Base-by-base conservation (phyloP, 2,888 invertebrate species). In the Bellardia bayeri region DNA sequence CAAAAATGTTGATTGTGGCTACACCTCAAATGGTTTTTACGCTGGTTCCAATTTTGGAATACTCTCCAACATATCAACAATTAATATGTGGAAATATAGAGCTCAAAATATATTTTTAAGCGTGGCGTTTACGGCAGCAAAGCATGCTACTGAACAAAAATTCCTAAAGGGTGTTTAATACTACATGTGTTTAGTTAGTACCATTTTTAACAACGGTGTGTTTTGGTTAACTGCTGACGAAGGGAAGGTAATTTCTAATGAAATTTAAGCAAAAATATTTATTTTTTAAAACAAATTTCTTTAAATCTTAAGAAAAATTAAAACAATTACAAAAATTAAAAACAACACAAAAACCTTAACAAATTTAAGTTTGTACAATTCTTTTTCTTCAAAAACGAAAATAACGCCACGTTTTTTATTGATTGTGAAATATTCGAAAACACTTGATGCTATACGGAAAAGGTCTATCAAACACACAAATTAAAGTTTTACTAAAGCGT, bases 201-300 rank as follows among this genome's bases (percentile, higher is more conserved):
- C 71, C 0, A 13, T n/a, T 45, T 82, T 40, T 42, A 49, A 6
- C 85, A 78, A 78, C 76, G 16, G 30, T 78, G 76, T 49, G n/a
- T 42, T 14, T 78, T 63, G 30, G n/a, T 56, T 30, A 51, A 81
- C 66, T 40, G 42, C 56, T 69, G 72, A 69, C 30, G 64, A 64
- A 64, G 49, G 56, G 63, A 64, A 87, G 87, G 87, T 87, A 87
- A 87, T 72, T 85, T 78, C 14, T 76, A 78, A 37, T 37, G 69
- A 13, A 66, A 33, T 45, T 66, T 61, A 80, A 64, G 51, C 11
- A 61, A 76, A 58, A 71, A 51, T 37, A 71, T 66, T 66, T 64
- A 51, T 66, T 33, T 37, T 23, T 68, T 69, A 81, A 23, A 71
- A 76, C 11, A 56, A 68, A 42, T 42, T n/a, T n/a, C 37, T 64